Conservation (phyloP, 2,888 invertebrate genomes). For the Leptodirus hochenwartii region DNA sequence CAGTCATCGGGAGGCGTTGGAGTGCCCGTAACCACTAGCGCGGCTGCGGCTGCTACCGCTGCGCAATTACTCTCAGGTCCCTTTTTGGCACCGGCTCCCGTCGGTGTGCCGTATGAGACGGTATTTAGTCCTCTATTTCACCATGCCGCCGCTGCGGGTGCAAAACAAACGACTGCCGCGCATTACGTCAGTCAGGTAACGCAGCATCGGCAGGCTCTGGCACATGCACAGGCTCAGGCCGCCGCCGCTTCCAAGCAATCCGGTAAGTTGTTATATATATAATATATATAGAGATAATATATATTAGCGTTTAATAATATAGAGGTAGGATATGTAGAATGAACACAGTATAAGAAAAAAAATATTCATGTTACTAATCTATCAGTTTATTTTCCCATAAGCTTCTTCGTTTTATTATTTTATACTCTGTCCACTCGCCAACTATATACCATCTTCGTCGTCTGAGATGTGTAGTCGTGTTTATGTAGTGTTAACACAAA, state of each 20-base stretch:
- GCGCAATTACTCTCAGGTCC: conserved; percentile 44
- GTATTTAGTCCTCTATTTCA: conserved; percentile 72
- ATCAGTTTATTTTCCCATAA: too few species aligned
- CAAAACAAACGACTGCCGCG: conserved; percentile 30
- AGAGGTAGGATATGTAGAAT: too few species aligned
- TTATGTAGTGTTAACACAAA: conserved; percentile 19
- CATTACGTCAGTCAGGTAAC: conserved; percentile 36
- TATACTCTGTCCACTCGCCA: too few species aligned
- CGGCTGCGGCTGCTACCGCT: conserved; percentile 36
- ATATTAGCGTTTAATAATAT: too few species aligned
- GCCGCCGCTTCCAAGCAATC: conserved; percentile 8
- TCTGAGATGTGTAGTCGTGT: too few species aligned
- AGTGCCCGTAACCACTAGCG: conserved; percentile 37
- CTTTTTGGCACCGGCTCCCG: conserved; percentile 34
- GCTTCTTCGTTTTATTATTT: too few species aligned
- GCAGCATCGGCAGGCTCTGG: conserved; percentile 52
- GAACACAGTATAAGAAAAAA: too few species aligned
- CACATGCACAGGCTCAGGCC: conserved; percentile 20
- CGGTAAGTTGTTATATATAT: too few species aligned
- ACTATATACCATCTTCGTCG: too few species aligned
- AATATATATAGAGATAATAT: too few species aligned
- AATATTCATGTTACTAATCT: too few species aligned
- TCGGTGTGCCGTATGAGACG: conserved; percentile 63
- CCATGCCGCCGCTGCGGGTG: conserved; percentile 36
- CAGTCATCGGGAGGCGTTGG: conserved; percentile 27